phyloP scores from a whole-genome alignment of 1,140 invertebrate species.

The Drosophila melanica region DNA sequence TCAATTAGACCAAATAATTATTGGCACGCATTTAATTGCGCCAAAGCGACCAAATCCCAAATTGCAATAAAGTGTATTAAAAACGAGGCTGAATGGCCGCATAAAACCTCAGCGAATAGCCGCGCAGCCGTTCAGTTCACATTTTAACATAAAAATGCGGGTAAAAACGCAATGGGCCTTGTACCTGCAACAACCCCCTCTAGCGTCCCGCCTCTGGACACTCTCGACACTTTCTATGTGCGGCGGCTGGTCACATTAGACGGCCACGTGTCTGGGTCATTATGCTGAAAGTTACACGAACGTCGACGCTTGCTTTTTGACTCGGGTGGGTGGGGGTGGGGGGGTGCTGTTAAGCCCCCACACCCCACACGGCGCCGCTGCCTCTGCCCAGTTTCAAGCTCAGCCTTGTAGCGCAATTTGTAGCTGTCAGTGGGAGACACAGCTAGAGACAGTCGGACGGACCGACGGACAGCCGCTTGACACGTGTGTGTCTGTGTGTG shows the following conservation, averaged over 20 bases:
- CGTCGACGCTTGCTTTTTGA: slow-evolving; percentile 60
- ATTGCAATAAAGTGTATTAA: slow-evolving; percentile 81
- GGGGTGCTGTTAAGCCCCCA: neutral
- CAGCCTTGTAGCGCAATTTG: slow-evolving; percentile 72
- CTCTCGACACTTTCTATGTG: slow-evolving; percentile 48
- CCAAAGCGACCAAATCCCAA: slow-evolving; percentile 53
- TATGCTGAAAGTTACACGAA: slow-evolving; percentile 81
- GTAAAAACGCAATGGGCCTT: slow-evolving; percentile 44
- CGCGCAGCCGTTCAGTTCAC: slow-evolving; percentile 50
- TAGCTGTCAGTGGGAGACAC: slow-evolving; percentile 72
- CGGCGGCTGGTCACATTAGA: slow-evolving; percentile 70
- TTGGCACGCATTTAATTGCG: slow-evolving; percentile 74
- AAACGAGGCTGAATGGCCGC: slow-evolving; percentile 56
- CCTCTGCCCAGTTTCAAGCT: slow-evolving; percentile 33
- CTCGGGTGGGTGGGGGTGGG: neutral
- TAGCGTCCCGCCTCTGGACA: slow-evolving; percentile 21
- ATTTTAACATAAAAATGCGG: slow-evolving; percentile 78
- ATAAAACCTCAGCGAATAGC: slow-evolving; percentile 36
- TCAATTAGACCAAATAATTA: slow-evolving; percentile 70
- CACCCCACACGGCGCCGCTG: neutral
- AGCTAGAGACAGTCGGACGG: slow-evolving; percentile 24
- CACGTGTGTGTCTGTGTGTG: slow-evolving; percentile 51
- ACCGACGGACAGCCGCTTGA: slow-evolving; percentile 33
- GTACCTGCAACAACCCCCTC: slow-evolving; percentile 8
- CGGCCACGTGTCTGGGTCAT: slow-evolving; percentile 82